Base-by-base conservation (phyloP, 2,113 vertebrate species). In the Thamnophis sirtalis region DNA sequence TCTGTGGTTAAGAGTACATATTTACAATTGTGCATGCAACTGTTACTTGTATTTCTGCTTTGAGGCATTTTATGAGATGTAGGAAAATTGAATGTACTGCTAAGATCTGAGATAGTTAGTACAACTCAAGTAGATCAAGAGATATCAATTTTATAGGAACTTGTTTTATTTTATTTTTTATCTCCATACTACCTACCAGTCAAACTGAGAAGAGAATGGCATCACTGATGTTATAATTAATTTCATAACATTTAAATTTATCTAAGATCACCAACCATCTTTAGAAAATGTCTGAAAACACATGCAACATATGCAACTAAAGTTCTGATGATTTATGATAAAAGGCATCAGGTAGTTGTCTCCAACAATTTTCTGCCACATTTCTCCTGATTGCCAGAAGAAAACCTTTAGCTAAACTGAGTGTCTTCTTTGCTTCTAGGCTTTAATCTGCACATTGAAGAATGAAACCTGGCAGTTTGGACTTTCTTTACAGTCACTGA, bases 391-490 rank as follows among this genome's bases (percentile, higher is more conserved):
- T 95, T 93, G 94, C 88, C 50, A 84, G 89, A 94, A 94, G 87
- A 90, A 86, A 96, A 53, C 33, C 2, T 0, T 87, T 90, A 28
- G 87, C 92, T 92, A 33, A 93, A 93, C 55, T 86, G 33, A 90
- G 87, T 85, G 60, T 94, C 94, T 94, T 91, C 56, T 84, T 91
- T 93, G 84, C 93, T 95, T 94, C 86, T 91, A 92, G 89, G 15
- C 93, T 93, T 94, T 95, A 94, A 94, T 95, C 92, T 94, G 13
- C 89, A 48, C 84, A 92, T 63, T 94, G 73, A 88, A 84, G 54
- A 94, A 93, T 68, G 48, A 93, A 94, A 88, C 48, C 73, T 93
- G 94, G 88, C 49, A 0, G 0, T 88, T 91, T 93, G n/a, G 15
- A 88, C 68, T 24, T 95, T 86, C 80, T 48, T 85, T 90, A 54